Percentiles rank a stretch among this genome's conserved stretches.
These are phyloP conservation scores for Enteromius unitaeniatus DNA, from an alignment of 2,797 vertebrate species.

Conservation along the genomic window DNA sequence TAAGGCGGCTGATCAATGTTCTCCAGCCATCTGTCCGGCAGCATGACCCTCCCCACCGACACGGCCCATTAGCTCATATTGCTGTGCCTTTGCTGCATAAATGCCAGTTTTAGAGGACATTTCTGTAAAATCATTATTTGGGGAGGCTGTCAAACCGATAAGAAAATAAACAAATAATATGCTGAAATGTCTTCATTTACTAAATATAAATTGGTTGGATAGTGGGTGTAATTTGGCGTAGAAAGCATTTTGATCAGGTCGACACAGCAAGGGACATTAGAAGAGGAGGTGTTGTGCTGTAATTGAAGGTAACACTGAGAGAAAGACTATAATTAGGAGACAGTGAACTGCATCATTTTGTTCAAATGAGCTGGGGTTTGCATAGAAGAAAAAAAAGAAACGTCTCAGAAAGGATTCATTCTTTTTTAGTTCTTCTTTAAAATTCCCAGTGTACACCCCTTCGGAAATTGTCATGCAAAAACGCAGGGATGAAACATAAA, in stretches of 20 bases:
- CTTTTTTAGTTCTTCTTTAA: constrained; percentile 7
- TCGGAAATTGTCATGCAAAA: neutral
- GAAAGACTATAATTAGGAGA: constrained; percentile 44
- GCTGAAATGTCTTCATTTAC: constrained; percentile 10
- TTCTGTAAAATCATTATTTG: constrained; percentile 3
- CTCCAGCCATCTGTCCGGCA: constrained; percentile 22
- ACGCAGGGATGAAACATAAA: constrained; percentile 26
- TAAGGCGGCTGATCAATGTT: neutral
- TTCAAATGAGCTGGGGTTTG: neutral
- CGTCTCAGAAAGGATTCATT: neutral
- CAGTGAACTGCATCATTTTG: constrained; percentile 15
- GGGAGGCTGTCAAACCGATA: neutral
- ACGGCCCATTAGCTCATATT: constrained; percentile 11
- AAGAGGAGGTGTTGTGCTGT: constrained; percentile 47
- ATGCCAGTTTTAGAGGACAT: constrained; percentile 5
- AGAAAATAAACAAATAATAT: constrained; percentile 32
- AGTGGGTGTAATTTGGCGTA: constrained; percentile 40
- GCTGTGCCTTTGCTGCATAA: constrained; percentile 19
- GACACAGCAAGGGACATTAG: constrained; percentile 34
- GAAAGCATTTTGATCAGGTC: constrained; percentile 33
- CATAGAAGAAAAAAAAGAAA: neutral
- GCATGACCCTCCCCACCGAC: neutral
- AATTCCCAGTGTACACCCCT: neutral
- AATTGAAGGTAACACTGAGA: constrained; percentile 29
- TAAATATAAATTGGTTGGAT: constrained; percentile 37